Evolutionary conservation across 2,113 vertebrate species (phyloP).

Genomic region (Nicator chloris): DNA sequence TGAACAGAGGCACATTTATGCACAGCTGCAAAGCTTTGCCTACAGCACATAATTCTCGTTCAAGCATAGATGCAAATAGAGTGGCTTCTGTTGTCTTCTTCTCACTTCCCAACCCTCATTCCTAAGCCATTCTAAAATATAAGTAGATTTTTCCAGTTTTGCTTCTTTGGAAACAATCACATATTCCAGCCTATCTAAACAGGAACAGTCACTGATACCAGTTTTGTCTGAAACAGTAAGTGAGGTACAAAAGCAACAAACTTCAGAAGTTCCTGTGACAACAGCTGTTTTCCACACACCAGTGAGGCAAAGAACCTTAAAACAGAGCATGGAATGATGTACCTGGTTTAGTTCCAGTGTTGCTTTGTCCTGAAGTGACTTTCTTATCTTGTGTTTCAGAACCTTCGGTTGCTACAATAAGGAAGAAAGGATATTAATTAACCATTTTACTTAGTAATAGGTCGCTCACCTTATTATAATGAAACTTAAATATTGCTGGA

Average conservation of each 20-base stretch:
- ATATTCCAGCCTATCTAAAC: not conserved
- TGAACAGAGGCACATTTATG: not conserved
- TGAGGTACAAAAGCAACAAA: not conserved
- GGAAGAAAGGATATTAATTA: slow-evolving; percentile 22
- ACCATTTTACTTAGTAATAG: not conserved
- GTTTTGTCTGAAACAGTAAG: not conserved
- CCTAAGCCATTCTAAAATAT: not conserved
- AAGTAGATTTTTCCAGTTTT: not conserved
- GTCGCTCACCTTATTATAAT: not conserved
- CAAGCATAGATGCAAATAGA: not conserved
- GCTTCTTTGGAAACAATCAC: not conserved
- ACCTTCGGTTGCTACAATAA: slow-evolving; percentile 72
- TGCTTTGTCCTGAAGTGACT: slow-evolving; percentile 71
- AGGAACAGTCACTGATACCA: not conserved
- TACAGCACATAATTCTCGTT: not conserved
- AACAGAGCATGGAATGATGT: not conserved
- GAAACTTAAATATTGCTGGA: not conserved
- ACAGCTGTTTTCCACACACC: not conserved
- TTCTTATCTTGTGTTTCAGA: slow-evolving; percentile 82
- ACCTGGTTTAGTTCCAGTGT: slow-evolving; percentile 77
- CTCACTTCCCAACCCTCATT: not conserved
- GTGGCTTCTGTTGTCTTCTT: not conserved
- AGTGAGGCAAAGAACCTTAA: not conserved
- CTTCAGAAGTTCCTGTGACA: not conserved
- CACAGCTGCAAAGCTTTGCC: not conserved